Percentiles rank a stretch among this genome's conserved stretches.
These are phyloP conservation scores for Excalfactoria chinensis DNA, from an alignment of 2,113 vertebrate genomes.

Conservation along the genomic window DNA sequence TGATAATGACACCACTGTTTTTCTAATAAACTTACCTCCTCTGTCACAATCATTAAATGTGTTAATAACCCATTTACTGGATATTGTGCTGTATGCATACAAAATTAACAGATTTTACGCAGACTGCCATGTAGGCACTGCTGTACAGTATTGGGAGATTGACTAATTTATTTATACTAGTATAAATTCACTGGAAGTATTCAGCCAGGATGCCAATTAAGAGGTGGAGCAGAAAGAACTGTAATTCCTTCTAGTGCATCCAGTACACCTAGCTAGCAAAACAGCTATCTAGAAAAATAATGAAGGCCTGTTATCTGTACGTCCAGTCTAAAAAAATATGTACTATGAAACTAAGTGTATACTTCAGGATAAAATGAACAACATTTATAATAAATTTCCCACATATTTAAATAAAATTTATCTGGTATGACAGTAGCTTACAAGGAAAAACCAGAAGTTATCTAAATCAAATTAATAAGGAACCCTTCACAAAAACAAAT, in stretches of 20 bases:
- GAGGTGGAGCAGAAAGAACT: not conserved
- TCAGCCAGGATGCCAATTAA: not conserved
- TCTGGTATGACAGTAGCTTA: not conserved
- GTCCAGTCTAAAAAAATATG: not conserved
- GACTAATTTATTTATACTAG: not conserved
- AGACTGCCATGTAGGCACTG: not conserved
- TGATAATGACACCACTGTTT: not conserved
- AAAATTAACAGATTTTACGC: not conserved
- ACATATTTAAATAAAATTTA: not conserved
- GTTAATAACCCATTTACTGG: slow-evolving; percentile 6
- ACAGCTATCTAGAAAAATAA: not conserved
- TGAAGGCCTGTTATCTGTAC: not conserved
- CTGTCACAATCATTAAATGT: slow-evolving; percentile 8
- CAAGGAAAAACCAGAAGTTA: not conserved
- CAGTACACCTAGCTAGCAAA: not conserved
- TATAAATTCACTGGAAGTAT: not conserved
- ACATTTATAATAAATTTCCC: not conserved
- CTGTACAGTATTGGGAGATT: not conserved
- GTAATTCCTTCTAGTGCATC: no score
- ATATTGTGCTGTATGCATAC: not conserved
- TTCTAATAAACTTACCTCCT: not conserved
- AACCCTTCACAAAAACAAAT: not conserved
- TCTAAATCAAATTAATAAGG: not conserved
- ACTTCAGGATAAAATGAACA: not conserved
- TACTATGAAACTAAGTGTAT: not conserved